phyloP scores from a whole-genome alignment of 2,113 vertebrate species.

The Lophochroa leadbeateri region DNA sequence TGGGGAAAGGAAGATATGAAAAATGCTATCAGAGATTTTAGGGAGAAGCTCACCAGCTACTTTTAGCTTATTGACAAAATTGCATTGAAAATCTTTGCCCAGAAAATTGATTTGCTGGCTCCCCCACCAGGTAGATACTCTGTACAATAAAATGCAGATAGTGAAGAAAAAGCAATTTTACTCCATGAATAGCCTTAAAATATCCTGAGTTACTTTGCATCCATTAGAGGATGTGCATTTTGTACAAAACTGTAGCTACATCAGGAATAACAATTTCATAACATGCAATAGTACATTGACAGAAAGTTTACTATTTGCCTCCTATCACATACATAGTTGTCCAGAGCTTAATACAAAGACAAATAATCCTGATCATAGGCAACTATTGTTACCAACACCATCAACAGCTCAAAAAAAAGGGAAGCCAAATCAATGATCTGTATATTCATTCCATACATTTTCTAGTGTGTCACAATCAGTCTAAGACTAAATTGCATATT shows the following conservation, averaged over 20 bases:
- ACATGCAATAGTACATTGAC: not conserved
- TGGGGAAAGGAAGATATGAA: not conserved
- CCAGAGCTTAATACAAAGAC: not conserved
- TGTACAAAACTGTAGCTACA: not conserved
- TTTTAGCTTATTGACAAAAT: not conserved
- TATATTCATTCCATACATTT: not conserved
- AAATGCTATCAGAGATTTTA: not conserved
- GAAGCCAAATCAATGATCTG: not conserved
- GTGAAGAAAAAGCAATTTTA: not conserved
- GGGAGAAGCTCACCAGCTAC: not conserved
- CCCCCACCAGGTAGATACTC: not conserved
- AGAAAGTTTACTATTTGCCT: not conserved
- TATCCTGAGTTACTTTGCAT: not conserved
- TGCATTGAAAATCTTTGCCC: not conserved
- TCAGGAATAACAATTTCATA: not conserved
- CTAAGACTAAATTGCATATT: not conserved
- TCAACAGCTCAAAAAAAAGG: not conserved
- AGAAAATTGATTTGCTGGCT: not conserved
- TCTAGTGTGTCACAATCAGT: not conserved
- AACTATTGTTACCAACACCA: not conserved
- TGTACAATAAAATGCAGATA: not conserved
- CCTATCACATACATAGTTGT: fast-evolving
- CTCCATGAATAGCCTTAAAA: not conserved
- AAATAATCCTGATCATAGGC: not conserved
- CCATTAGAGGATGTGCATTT: not conserved